phyloP scores from a whole-genome alignment of 2,113 vertebrate species.

The Cepphus grylle region DNA sequence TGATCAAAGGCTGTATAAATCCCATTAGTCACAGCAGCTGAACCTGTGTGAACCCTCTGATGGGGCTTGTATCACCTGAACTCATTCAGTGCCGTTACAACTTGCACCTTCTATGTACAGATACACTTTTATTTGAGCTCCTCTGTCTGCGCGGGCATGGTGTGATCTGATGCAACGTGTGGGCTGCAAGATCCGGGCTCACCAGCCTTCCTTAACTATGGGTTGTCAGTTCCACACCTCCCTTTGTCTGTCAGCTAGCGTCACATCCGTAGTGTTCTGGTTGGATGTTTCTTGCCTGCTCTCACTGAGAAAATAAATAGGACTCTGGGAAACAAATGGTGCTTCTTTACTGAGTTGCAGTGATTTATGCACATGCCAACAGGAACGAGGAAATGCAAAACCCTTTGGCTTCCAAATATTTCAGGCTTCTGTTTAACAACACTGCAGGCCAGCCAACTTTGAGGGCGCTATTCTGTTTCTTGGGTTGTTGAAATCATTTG shows the following conservation, averaged over 20 bases:
- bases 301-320: not conserved
- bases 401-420: not conserved
- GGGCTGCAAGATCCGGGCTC: not conserved
- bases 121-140: not conserved
- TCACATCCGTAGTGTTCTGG: not conserved
- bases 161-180: not conserved
- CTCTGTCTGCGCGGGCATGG: not conserved
- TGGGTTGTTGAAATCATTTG: constrained; percentile 32
- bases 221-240: not conserved
- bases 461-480: not conserved
- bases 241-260: not conserved
- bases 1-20: constrained; percentile 10
- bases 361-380: not conserved
- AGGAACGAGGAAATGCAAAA: not conserved
- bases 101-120: not conserved
- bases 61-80: not conserved
- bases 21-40: not conserved
- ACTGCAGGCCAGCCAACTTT: not conserved
- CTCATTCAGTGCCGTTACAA: not conserved
- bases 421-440: not conserved
- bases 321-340: not conserved
- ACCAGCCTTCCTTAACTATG: not conserved
- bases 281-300: not conserved
- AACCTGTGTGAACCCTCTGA: not conserved
- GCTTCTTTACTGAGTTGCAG: not conserved